Evolutionary conservation across 2,113 vertebrate genomes (phyloP).

Genomic region (Prinia subflava): DNA sequence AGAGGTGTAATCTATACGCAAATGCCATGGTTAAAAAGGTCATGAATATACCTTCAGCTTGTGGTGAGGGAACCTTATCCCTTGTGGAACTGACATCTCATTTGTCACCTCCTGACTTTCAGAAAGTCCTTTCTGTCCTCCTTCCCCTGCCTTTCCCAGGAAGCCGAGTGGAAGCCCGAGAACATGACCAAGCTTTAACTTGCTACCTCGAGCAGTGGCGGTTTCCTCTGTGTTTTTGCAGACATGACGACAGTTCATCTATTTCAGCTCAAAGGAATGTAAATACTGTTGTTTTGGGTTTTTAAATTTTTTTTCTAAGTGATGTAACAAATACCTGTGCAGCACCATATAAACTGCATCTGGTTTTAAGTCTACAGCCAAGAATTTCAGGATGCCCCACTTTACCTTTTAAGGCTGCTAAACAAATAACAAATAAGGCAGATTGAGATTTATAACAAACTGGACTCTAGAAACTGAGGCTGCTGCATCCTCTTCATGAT

Average conservation of each 20-base stretch:
- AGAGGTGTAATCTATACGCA: slow-evolving; percentile 32
- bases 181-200: neutral
- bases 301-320: neutral
- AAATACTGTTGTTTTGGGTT: neutral
- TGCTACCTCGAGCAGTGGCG: neutral
- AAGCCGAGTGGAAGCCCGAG: neutral
- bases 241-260: neutral
- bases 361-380: neutral
- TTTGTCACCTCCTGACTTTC: neutral
- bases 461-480: neutral
- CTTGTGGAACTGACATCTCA: neutral
- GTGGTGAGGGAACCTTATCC: slow-evolving; percentile 17
- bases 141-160: neutral
- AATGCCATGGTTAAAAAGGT: slow-evolving; percentile 38
- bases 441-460: neutral
- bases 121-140: slow-evolving; percentile 2
- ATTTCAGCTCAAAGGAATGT: slow-evolving; percentile 9
- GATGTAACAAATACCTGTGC: neutral
- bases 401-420: slow-evolving; percentile 12
- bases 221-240: slow-evolving; percentile 33
- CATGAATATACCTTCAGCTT: slow-evolving; percentile 39
- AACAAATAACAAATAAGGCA: neutral
- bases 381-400: neutral
- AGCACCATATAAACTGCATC: neutral
- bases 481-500: neutral